Percentiles rank a stretch among this genome's conserved stretches.
phyloP scores from a whole-genome alignment of 2,113 vertebrate species.

The Odontophorus gujanensis region DNA sequence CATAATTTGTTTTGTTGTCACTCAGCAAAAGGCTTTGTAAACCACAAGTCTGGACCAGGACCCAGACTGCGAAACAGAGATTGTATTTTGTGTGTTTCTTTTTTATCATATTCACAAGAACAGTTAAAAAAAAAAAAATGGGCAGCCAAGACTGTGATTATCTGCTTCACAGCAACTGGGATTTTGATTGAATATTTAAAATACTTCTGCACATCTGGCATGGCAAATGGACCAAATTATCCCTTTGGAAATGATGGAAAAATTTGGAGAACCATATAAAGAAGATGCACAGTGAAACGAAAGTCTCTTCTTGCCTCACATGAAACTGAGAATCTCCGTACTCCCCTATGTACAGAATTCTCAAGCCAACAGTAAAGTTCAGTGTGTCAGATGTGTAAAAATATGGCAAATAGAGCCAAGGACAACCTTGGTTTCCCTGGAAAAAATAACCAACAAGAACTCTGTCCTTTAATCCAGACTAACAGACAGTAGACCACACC shows the following conservation, averaged over 20 bases:
- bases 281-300: neutral
- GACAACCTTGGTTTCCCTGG: neutral
- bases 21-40: conserved; percentile 60
- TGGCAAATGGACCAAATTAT: conserved; percentile 53
- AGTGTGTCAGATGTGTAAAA: conserved; percentile 14
- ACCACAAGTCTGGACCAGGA: conserved; percentile 40
- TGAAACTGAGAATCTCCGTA: neutral
- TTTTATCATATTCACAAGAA: conserved; percentile 39
- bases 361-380: conserved; percentile 5
- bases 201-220: conserved; percentile 72
- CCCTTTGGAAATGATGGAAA: conserved; percentile 36
- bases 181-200: conserved; percentile 66
- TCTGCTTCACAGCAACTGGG: conserved; percentile 49
- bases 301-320: neutral
- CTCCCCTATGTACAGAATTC: conserved; percentile 33
- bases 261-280: neutral
- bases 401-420: neutral
- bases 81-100: conserved; percentile 32
- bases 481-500: neutral
- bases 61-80: conserved; percentile 45
- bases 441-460: neutral
- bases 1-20: conserved; percentile 72
- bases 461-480: neutral
- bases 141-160: conserved; percentile 23
- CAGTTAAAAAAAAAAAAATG: neutral